phyloP scores from a whole-genome alignment of 92 coral and sea anemone genomes.

The Umimayanthus chanpuru region DNA sequence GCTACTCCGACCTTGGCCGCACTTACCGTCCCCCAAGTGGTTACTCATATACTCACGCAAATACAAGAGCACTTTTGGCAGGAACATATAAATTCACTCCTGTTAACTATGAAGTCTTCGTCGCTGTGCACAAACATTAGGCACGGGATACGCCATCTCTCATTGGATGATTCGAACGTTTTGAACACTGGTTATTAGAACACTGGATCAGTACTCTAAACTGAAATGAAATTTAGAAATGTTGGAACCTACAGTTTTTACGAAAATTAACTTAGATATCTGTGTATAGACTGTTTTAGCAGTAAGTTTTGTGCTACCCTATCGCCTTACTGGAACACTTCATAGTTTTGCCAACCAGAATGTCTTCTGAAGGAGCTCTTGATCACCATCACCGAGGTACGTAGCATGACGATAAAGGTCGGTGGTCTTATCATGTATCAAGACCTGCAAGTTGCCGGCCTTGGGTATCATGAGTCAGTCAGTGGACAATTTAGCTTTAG shows the following conservation, averaged over 20 bases:
- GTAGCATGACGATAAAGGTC: too few relatives aligned
- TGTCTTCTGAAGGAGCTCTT: background rate
- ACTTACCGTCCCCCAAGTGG: background rate
- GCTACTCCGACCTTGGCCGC: background rate
- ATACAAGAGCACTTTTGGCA: background rate
- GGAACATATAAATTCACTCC: background rate
- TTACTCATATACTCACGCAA: background rate
- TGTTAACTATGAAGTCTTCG: background rate
- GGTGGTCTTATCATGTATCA: background rate
- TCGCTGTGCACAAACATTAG: background rate
- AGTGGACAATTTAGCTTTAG: background rate
- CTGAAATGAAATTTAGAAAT: too few relatives aligned
- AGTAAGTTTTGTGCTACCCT: background rate
- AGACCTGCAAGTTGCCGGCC: background rate
- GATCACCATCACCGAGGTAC: too few relatives aligned
- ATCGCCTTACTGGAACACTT: background rate
- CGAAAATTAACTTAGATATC: background rate
- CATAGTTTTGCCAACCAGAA: background rate
- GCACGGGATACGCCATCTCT: too few relatives aligned
- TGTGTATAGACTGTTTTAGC: background rate
- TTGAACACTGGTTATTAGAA: background rate
- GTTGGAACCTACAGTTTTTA: background rate
- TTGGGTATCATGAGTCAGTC: background rate
- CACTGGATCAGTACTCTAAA: background rate
- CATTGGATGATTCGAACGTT: conserved; percentile 12